These are phyloP conservation scores for Lagopus leucura DNA, from an alignment of 2,113 vertebrate genomes.

Conservation along the genomic window DNA sequence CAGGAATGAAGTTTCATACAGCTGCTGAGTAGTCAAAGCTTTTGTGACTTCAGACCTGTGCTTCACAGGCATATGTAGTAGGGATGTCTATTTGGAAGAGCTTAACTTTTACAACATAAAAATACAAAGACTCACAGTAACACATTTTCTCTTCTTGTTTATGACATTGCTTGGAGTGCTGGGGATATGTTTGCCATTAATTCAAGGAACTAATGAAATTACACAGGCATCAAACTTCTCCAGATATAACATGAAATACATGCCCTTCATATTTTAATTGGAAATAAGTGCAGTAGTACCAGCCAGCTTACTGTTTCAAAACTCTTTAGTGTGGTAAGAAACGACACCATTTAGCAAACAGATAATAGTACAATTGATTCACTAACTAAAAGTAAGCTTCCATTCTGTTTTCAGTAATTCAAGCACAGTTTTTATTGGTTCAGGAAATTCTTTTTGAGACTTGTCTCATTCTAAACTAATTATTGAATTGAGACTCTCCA, in stretches of 20 bases:
- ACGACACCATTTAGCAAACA: background rate
- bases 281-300: background rate
- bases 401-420: rapidly evolving
- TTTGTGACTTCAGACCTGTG: background rate
- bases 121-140: background rate
- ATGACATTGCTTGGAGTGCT: background rate
- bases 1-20: too few relatives aligned
- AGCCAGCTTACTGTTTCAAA: background rate
- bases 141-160: background rate
- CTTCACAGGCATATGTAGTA: background rate
- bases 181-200: background rate
- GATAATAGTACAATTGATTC: background rate
- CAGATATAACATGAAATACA: background rate
- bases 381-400: background rate
- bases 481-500: background rate
- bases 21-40: background rate
- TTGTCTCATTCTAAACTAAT: background rate
- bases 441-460: background rate
- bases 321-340: background rate
- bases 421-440: background rate
- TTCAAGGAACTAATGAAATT: background rate
- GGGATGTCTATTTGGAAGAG: rapidly evolving
- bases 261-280: rapidly evolving
- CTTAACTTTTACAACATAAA: background rate
- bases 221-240: background rate